A percentile compares a stretch with the other conserved stretches of the same genome.
Evolutionary conservation across 2,113 vertebrate species (phyloP).

Genomic region (Tympanuchus pallidicinctus): DNA sequence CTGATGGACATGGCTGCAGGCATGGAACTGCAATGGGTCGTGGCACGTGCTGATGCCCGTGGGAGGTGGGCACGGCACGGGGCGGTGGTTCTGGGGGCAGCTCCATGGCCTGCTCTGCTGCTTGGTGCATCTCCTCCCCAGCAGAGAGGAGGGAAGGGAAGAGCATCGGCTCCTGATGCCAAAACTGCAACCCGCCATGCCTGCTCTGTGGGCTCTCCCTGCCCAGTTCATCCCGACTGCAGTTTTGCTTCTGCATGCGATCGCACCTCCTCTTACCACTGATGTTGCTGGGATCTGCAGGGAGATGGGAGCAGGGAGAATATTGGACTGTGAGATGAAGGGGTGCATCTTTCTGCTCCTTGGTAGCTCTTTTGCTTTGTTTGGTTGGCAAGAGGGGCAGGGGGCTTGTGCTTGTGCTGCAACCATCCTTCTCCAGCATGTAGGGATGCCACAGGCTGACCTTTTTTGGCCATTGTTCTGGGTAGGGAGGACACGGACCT

Average conservation of each 20-base stretch:
- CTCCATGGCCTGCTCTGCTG: rapidly evolving
- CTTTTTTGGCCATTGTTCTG: rapidly evolving
- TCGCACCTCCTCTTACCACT: background rate
- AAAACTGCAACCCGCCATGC: rapidly evolving
- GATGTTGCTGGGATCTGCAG: background rate
- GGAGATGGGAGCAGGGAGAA: background rate
- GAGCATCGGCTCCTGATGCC: background rate
- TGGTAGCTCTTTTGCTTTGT: background rate
- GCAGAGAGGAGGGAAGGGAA: rapidly evolving
- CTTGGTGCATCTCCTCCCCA: background rate
- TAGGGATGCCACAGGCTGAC: rapidly evolving
- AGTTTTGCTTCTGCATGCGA: rapidly evolving
- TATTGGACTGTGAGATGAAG: background rate
- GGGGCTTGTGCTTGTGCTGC: background rate
- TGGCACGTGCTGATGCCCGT: rapidly evolving
- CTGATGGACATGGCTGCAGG: background rate
- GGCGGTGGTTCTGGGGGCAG: rapidly evolving
- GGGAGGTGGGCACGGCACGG: rapidly evolving
- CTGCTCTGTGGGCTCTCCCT: background rate
- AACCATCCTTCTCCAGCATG: background rate
- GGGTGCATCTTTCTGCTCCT: background rate
- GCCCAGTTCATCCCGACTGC: rapidly evolving
- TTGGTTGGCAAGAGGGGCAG: background rate
- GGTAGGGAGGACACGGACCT: rapidly evolving
- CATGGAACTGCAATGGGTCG: no score